Conservation (phyloP, 2,113 vertebrate species). For the Poeciliopsis turrubarensis region DNA sequence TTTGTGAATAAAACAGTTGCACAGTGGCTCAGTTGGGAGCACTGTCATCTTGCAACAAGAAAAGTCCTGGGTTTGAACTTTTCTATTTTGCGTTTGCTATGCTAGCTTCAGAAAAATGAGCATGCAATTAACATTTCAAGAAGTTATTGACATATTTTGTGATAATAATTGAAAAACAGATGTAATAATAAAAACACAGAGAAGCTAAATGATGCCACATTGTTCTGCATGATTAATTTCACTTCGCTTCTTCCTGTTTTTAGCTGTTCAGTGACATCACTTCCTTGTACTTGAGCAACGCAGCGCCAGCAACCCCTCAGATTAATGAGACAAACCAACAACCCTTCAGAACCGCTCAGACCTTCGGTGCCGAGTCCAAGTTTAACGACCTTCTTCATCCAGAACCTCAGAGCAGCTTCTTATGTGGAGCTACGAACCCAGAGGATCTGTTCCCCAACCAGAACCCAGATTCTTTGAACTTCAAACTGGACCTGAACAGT, state of each 20-base stretch:
- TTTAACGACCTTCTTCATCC: not conserved
- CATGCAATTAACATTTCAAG: too few relatives aligned
- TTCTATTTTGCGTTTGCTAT: too few relatives aligned
- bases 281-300: constrained; percentile 73
- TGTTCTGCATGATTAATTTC: not conserved
- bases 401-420: constrained; percentile 19
- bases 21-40: too few relatives aligned
- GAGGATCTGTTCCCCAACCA: constrained; percentile 10
- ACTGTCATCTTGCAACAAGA: too few relatives aligned
- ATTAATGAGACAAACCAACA: constrained; percentile 37
- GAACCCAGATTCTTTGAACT: not conserved
- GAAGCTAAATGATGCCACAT: not conserved
- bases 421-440: not conserved
- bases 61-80: too few relatives aligned
- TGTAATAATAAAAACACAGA: too few relatives aligned
- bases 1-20: too few relatives aligned
- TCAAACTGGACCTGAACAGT: constrained; percentile 25
- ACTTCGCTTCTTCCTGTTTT: constrained; percentile 20
- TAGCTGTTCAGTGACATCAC: constrained; percentile 89
- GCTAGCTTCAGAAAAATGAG: too few relatives aligned
- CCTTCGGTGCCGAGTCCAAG: not conserved
- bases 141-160: too few relatives aligned
- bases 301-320: constrained; percentile 40
- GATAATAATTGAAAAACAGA: too few relatives aligned
- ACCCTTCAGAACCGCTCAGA: constrained; percentile 8